Percentiles rank a stretch among this genome's conserved stretches.
phyloP scores from a whole-genome alignment of 2,888 invertebrate species.

The Cephus sareptanus region DNA sequence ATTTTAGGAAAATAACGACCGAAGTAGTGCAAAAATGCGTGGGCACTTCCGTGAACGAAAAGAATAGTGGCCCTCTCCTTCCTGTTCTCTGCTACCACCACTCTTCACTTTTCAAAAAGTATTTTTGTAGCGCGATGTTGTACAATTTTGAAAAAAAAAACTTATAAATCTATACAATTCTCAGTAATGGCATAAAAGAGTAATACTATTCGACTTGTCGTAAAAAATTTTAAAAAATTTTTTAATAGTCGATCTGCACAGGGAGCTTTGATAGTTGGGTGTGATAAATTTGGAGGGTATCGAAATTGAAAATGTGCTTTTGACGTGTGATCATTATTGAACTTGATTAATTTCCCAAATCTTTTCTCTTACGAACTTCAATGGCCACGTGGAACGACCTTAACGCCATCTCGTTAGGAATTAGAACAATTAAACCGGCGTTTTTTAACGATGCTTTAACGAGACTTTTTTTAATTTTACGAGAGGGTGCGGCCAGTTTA shows the following conservation, averaged over 20 bases:
- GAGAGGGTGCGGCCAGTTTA: background rate
- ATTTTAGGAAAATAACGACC: background rate
- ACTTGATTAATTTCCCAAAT: background rate
- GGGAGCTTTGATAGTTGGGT: too few species aligned
- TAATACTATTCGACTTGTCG: background rate
- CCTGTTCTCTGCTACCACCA: background rate
- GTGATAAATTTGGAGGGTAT: background rate
- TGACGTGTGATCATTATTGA: background rate
- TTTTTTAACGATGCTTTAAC: background rate
- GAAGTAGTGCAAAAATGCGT: background rate
- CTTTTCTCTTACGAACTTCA: background rate
- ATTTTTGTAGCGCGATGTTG: background rate
- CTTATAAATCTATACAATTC: too few species aligned
- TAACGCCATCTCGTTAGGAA: background rate
- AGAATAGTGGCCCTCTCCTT: background rate
- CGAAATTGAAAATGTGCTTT: background rate
- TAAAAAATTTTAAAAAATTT: background rate
- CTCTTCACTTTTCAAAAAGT: background rate
- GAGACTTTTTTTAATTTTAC: background rate
- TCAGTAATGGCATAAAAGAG: too few species aligned
- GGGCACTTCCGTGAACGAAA: background rate
- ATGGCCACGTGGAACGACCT: background rate
- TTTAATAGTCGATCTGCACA: too few species aligned
- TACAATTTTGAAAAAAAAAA: background rate
- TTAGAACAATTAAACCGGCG: background rate